Evolutionary conservation across 2,797 vertebrate genomes (phyloP).

Genomic region (Anguilla obscura): DNA sequence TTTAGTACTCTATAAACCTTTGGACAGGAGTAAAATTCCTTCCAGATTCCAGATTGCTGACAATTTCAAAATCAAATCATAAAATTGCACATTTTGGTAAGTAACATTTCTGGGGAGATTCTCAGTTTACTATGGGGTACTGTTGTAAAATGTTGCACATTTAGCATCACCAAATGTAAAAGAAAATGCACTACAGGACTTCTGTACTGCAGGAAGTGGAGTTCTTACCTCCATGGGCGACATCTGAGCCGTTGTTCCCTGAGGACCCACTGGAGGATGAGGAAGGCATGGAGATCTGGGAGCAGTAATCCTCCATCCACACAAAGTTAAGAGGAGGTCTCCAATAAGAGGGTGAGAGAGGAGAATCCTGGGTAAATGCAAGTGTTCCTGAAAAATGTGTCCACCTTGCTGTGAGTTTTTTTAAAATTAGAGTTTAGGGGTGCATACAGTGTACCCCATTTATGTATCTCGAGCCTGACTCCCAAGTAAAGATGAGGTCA

Average conservation of each 20-base stretch:
- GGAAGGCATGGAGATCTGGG: constrained; percentile 64
- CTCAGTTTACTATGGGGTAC: too few relatives aligned
- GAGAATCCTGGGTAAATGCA: neutral
- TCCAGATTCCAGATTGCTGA: too few relatives aligned
- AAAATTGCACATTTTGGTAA: neutral
- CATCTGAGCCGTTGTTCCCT: constrained; percentile 67
- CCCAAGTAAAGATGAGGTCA: neutral
- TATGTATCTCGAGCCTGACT: neutral
- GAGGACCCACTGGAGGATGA: constrained; percentile 63
- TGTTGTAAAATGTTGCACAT: too few relatives aligned
- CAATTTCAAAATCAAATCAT: too few relatives aligned
- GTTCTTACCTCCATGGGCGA: constrained; percentile 75
- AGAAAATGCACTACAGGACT: too few relatives aligned
- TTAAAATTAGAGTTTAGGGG: constrained; percentile 1
- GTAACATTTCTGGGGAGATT: neutral
- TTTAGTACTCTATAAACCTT: too few relatives aligned
- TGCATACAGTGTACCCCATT: constrained; percentile 2
- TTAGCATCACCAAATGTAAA: too few relatives aligned
- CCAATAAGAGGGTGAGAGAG: constrained; percentile 11
- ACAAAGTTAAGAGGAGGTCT: constrained; percentile 17
- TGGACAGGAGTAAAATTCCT: too few relatives aligned
- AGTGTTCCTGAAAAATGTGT: neutral
- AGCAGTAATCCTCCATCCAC: constrained; percentile 66
- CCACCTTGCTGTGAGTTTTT: constrained; percentile 24
- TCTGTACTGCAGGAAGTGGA: neutral